These are phyloP conservation scores for Argyrosomus regius DNA, from an alignment of 2,797 vertebrate genomes.

Conservation along the genomic window DNA sequence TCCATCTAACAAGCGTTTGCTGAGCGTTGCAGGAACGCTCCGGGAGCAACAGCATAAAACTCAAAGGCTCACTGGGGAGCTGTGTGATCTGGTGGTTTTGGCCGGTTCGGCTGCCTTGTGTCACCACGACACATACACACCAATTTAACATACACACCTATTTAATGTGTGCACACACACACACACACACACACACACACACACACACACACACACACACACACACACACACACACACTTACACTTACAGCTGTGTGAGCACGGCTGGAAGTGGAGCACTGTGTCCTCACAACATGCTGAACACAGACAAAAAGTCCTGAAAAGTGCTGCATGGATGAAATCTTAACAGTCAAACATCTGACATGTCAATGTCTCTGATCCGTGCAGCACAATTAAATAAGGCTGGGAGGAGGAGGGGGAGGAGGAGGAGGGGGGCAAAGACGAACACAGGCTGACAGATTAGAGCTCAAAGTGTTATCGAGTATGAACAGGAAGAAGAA, in stretches of 20 bases:
- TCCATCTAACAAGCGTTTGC: background rate
- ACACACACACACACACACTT: background rate
- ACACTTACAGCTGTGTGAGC: slow-evolving; percentile 27
- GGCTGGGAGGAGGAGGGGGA: background rate
- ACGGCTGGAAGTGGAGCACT: slow-evolving; percentile 43
- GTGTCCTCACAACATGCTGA: background rate
- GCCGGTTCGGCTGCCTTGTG: slow-evolving; percentile 2
- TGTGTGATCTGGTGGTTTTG: slow-evolving; percentile 23
- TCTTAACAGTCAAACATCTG: no score
- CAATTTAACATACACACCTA: slow-evolving; percentile 7
- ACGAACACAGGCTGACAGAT: background rate
- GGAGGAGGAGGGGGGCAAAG: background rate
- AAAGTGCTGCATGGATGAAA: background rate
- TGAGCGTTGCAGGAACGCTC: background rate
- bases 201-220: background rate
- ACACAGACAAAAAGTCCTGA: no score
- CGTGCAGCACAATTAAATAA: no score
- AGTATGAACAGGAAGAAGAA: background rate
- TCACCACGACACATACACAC: slow-evolving; percentile 14
- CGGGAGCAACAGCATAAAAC: no score
- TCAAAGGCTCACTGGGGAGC: slow-evolving; percentile 2
- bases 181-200: background rate
- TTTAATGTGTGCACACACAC: background rate
- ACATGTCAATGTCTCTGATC: no score
- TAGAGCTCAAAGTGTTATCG: background rate